phyloP scores from a whole-genome alignment of 53 echinoderm and acorn worm genomes.

The Holothuria scabra region DNA sequence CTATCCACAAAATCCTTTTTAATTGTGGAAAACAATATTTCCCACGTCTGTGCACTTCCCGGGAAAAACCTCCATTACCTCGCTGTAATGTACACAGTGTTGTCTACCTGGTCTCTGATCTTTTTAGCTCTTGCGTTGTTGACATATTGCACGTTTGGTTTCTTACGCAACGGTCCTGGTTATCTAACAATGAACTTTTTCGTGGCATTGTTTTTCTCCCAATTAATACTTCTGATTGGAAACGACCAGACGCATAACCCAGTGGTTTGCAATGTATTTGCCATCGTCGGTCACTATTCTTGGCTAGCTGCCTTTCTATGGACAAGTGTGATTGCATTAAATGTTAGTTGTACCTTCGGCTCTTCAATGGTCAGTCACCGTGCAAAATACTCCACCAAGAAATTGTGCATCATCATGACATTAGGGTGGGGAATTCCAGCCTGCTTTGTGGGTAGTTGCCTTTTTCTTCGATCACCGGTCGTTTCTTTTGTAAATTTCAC shows the following conservation, averaged over 20 bases:
- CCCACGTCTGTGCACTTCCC: too few species aligned
- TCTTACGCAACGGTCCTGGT: slow-evolving; percentile 63
- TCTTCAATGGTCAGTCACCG: background rate
- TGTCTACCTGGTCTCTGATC: slow-evolving; percentile 57
- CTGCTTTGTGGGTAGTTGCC: background rate
- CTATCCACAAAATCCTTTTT: too few species aligned
- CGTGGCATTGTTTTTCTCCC: slow-evolving; percentile 54
- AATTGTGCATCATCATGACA: background rate
- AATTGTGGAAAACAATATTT: too few species aligned
- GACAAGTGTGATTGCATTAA: slow-evolving; percentile 1
- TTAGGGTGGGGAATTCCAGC: slow-evolving; percentile 40
- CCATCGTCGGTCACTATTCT: slow-evolving; percentile 4
- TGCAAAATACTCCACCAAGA: background rate
- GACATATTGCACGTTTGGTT: slow-evolving; percentile 58
- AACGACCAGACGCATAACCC: background rate
- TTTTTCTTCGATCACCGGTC: background rate
- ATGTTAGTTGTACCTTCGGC: slow-evolving; percentile 6
- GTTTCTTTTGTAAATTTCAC: background rate
- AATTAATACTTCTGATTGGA: slow-evolving; percentile 15
- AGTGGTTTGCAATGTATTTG: slow-evolving; percentile 10
- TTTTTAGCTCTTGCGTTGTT: slow-evolving; percentile 59
- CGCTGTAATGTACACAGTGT: slow-evolving; percentile 37
- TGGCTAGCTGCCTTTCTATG: background rate
- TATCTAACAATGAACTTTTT: slow-evolving; percentile 65
- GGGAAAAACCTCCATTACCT: background rate